A percentile compares a stretch with the other conserved stretches of the same genome.
phyloP scores from a whole-genome alignment of 2,888 invertebrate species.

The Aspidiotus rigidus region DNA sequence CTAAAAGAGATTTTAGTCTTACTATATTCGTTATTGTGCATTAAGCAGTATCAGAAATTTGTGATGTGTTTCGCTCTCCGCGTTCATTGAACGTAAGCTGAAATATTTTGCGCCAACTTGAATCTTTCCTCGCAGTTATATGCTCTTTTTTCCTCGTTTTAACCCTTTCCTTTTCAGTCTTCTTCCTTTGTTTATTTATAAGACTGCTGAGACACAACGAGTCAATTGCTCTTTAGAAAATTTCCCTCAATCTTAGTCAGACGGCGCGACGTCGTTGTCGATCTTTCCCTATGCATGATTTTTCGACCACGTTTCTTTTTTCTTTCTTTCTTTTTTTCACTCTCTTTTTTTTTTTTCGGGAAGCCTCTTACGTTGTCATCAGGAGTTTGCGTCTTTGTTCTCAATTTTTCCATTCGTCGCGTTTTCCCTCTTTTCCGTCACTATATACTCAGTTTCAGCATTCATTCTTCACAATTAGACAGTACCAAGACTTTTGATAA shows the following conservation, averaged over 20 bases:
- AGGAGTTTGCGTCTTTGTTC: not conserved
- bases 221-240: slow-evolving; percentile 4
- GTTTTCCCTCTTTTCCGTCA: not conserved
- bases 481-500: not conserved
- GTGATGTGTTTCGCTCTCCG: too few species aligned
- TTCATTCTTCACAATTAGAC: slow-evolving; percentile 3
- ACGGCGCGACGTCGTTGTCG: not conserved
- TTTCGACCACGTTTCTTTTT: not conserved
- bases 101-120: too few species aligned
- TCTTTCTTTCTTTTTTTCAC: too few species aligned
- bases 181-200: slow-evolving; percentile 4
- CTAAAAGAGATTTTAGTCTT: too few species aligned
- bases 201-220: slow-evolving; percentile 4
- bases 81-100: too few species aligned
- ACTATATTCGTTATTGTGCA: too few species aligned
- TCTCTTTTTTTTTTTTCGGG: too few species aligned
- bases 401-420: slow-evolving; percentile 4
- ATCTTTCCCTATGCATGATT: not conserved
- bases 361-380: not conserved
- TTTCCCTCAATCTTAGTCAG: slow-evolving; percentile 1
- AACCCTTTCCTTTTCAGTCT: not conserved
- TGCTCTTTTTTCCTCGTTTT: too few species aligned
- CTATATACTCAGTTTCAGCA: not conserved
- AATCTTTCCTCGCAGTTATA: too few species aligned
- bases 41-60: too few species aligned